Percentiles rank a stretch among this genome's conserved stretches.
Conservation (phyloP, 1,140 invertebrate species). For the Diploscapter pachys region DNA sequence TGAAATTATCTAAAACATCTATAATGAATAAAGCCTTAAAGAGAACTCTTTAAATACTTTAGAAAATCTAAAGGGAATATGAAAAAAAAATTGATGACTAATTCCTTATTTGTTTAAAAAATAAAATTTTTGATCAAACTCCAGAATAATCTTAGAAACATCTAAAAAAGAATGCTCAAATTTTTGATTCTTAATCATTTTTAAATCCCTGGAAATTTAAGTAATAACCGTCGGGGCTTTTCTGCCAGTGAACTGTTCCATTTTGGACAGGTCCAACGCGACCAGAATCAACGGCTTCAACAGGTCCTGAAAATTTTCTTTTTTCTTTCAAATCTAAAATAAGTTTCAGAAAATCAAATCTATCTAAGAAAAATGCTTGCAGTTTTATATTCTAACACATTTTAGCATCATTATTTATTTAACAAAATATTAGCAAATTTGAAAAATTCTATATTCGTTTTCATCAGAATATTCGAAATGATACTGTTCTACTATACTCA, state of each 20-base stretch:
- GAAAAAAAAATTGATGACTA: too few species aligned
- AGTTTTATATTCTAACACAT: too few species aligned
- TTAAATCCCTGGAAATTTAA: conserved; percentile 63
- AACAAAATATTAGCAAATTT: conserved; percentile 14
- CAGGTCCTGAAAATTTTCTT: conserved; percentile 63
- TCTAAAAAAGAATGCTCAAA: not conserved
- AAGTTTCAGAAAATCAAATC: not conserved
- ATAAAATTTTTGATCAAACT: not conserved
- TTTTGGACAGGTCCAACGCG: conserved; percentile 78
- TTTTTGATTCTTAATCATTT: not conserved
- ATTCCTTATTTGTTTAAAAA: not conserved
- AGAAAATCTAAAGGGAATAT: too few species aligned
- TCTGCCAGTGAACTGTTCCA: conserved; percentile 80
- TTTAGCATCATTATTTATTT: too few species aligned
- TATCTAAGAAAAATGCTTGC: too few species aligned
- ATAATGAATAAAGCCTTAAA: too few species aligned
- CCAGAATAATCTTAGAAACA: not conserved
- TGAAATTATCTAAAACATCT: too few species aligned
- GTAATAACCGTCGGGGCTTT: conserved; percentile 92
- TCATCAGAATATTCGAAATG: conserved; percentile 3
- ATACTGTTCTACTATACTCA: too few species aligned
- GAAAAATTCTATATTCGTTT: conserved; percentile 16
- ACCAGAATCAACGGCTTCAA: conserved; percentile 84
- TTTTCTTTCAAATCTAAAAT: conserved; percentile 26
- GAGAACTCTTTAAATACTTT: too few species aligned